A percentile compares a stretch with the other conserved stretches of the same genome.
These are phyloP conservation scores for Macrostomum cliftonense DNA, from an alignment of 2,888 invertebrate genomes.

Conservation along the genomic window DNA sequence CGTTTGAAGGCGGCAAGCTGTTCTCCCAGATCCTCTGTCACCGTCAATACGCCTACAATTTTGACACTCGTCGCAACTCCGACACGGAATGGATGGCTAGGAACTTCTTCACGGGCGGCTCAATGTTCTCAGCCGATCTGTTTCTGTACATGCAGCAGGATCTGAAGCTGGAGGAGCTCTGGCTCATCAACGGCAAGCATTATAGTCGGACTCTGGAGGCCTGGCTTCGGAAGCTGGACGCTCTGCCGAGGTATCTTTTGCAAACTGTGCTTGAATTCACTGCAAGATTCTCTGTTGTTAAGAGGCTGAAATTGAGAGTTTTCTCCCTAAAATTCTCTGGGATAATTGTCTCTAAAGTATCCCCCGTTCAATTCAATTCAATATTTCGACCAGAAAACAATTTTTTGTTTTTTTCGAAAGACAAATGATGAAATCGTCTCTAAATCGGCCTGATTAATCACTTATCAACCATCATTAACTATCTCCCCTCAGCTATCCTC, in stretches of 20 bases:
- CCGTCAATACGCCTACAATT: slow-evolving; percentile 20
- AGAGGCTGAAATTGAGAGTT: no score
- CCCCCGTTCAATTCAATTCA: no score
- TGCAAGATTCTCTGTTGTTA: no score
- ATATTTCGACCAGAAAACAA: no score
- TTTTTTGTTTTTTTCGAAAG: no score
- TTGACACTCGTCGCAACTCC: slow-evolving; percentile 22
- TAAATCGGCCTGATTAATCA: no score
- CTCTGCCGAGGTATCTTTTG: background rate
- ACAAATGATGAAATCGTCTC: no score
- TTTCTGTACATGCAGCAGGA: slow-evolving; percentile 24
- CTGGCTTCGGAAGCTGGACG: slow-evolving; percentile 20
- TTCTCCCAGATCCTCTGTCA: slow-evolving; percentile 26
- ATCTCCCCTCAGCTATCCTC: no score
- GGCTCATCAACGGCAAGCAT: slow-evolving; percentile 21
- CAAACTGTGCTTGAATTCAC: no score
- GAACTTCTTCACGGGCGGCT: slow-evolving; percentile 27
- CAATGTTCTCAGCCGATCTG: slow-evolving; percentile 25
- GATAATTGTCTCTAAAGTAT: no score
- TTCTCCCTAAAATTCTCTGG: no score
- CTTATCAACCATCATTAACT: no score
- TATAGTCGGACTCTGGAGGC: slow-evolving; percentile 23
- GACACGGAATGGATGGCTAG: slow-evolving; percentile 31
- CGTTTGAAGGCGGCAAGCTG: slow-evolving; percentile 15
- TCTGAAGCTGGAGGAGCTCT: slow-evolving; percentile 19